Conservation (phyloP, 1,140 invertebrate genomes). For the Atta colombica region DNA sequence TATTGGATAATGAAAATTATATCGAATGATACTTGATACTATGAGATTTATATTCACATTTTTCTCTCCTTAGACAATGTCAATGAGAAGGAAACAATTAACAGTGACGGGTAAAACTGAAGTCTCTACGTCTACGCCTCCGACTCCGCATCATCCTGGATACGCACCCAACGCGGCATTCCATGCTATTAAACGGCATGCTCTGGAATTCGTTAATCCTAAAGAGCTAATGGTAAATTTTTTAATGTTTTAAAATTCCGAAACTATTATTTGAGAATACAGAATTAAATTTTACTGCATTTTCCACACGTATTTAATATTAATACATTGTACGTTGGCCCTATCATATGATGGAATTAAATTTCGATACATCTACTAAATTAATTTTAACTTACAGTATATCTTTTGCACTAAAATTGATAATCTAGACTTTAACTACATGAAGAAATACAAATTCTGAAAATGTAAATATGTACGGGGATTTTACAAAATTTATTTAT, state of each 20-base stretch:
- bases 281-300: not conserved
- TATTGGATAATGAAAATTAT: not conserved
- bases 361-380: not conserved
- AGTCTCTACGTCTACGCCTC: conserved; percentile 84
- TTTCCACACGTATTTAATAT: not conserved
- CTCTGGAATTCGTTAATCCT: conserved; percentile 95
- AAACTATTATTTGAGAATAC: not conserved
- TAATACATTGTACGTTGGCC: not conserved
- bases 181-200: conserved; percentile 97
- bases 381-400: not conserved
- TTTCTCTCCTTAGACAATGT: conserved; percentile 87
- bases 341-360: not conserved
- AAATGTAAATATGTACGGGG: not conserved
- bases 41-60: conserved; percentile 38
- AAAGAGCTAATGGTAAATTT: conserved; percentile 94
- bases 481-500: not conserved
- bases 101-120: conserved; percentile 88
- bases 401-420: not conserved
- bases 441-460: not conserved
- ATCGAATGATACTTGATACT: not conserved
- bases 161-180: conserved; percentile 95
- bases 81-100: conserved; percentile 90
- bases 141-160: conserved; percentile 87
- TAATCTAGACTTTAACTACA: not conserved
- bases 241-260: not conserved